These are phyloP conservation scores for Pteromalus puparum DNA, from an alignment of 1,140 invertebrate genomes.

Conservation along the genomic window DNA sequence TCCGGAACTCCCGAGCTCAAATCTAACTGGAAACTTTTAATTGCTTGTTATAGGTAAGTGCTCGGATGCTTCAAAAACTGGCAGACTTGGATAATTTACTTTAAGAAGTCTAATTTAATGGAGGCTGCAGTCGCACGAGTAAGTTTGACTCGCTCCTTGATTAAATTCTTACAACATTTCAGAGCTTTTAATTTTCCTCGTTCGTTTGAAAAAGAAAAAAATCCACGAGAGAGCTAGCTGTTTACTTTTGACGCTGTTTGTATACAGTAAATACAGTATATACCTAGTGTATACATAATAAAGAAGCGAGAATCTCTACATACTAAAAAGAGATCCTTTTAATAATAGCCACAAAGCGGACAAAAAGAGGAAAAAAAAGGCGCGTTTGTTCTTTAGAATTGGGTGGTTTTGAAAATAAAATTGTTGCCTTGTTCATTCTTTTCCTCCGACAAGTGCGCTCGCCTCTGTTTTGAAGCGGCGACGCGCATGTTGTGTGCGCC, in stretches of 20 bases:
- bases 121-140: slow-evolving; percentile 40
- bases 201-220: not conserved
- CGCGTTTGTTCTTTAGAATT: too few relatives aligned
- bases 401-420: not conserved
- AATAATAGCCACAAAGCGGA: not conserved
- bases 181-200: not conserved
- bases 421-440: not conserved
- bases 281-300: not conserved
- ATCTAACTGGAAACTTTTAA: slow-evolving; percentile 52
- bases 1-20: not conserved
- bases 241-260: not conserved
- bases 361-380: not conserved
- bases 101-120: slow-evolving; percentile 54
- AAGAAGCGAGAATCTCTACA: not conserved
- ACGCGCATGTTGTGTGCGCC: not conserved
- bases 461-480: not conserved
- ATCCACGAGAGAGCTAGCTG: not conserved
- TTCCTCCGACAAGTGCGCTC: not conserved
- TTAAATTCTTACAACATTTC: slow-evolving; percentile 49
- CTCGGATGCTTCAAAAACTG: slow-evolving; percentile 47
- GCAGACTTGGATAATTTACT: slow-evolving; percentile 52
- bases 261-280: too few relatives aligned
- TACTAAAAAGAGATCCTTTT: too few relatives aligned
- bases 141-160: slow-evolving; percentile 46
- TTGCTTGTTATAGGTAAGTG: slow-evolving; percentile 56